A percentile compares a stretch with the other conserved stretches of the same genome.
These are phyloP conservation scores for Xiphorhynchus elegans DNA, from an alignment of 2,113 vertebrate species.

Conservation along the genomic window DNA sequence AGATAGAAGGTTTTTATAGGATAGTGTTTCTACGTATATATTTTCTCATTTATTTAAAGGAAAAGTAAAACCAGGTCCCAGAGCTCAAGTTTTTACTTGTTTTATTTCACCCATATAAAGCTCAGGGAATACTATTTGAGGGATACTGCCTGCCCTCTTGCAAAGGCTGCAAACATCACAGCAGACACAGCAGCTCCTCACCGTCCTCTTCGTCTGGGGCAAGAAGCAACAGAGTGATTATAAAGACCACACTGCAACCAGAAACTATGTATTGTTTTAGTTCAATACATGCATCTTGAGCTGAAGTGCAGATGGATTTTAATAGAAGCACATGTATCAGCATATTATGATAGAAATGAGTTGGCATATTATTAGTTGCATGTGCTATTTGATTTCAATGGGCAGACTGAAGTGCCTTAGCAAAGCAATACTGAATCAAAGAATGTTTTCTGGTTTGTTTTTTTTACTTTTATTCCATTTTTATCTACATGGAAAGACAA, in stretches of 20 bases:
- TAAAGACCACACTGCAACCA: not conserved
- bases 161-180: not conserved
- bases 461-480: not conserved
- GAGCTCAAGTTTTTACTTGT: not conserved
- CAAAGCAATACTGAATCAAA: not conserved
- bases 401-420: not conserved
- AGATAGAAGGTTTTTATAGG: not conserved
- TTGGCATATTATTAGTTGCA: not conserved
- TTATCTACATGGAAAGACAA: not conserved
- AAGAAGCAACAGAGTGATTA: not conserved
- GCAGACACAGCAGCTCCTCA: not conserved
- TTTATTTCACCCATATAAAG: not conserved
- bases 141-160: not conserved
- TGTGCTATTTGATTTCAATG: not conserved
- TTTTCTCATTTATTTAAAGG: not conserved
- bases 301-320: not conserved
- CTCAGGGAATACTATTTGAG: not conserved
- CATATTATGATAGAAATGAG: not conserved
- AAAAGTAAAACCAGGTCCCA: not conserved
- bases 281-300: not conserved
- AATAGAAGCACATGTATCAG: not conserved
- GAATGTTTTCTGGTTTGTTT: not conserved
- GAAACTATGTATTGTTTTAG: not conserved
- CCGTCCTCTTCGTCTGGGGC: not conserved
- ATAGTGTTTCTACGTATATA: fast-evolving